phyloP scores from a whole-genome alignment of 2,888 invertebrate species.

The Ptychoptera albimana region DNA sequence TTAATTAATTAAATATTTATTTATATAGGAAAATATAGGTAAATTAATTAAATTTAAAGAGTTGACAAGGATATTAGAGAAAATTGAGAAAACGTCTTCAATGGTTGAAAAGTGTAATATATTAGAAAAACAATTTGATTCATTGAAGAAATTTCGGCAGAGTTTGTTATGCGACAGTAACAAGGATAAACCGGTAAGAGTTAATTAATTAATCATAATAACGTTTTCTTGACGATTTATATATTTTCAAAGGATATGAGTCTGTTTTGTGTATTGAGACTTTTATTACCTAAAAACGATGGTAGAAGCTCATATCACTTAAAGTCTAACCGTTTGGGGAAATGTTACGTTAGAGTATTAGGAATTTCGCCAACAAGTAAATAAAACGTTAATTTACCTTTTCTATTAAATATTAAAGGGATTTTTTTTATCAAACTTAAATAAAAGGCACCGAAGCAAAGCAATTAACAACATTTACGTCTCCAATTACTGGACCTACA shows the following conservation, averaged over 20 bases:
- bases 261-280: constrained; percentile 58
- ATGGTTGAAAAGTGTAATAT: too few species aligned
- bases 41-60: too few species aligned
- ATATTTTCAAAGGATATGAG: constrained; percentile 34
- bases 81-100: too few species aligned
- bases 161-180: too few species aligned
- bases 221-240: constrained; percentile 3
- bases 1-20: too few species aligned
- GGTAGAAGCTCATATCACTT: constrained; percentile 68
- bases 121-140: too few species aligned
- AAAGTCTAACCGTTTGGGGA: constrained; percentile 62
- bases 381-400: constrained; percentile 10
- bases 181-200: too few species aligned
- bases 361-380: constrained; percentile 50
- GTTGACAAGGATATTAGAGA: too few species aligned
- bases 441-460: constrained; percentile 10
- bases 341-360: constrained; percentile 56
- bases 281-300: constrained; percentile 65
- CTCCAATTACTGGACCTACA: constrained; percentile 32
- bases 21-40: too few species aligned
- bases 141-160: too few species aligned
- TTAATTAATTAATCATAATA: too few species aligned
- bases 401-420: neutral
- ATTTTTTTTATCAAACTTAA: too few species aligned
- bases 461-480: constrained; percentile 30